Conservation (phyloP, 2,797 vertebrate species). For the Girardinus metallicus region DNA sequence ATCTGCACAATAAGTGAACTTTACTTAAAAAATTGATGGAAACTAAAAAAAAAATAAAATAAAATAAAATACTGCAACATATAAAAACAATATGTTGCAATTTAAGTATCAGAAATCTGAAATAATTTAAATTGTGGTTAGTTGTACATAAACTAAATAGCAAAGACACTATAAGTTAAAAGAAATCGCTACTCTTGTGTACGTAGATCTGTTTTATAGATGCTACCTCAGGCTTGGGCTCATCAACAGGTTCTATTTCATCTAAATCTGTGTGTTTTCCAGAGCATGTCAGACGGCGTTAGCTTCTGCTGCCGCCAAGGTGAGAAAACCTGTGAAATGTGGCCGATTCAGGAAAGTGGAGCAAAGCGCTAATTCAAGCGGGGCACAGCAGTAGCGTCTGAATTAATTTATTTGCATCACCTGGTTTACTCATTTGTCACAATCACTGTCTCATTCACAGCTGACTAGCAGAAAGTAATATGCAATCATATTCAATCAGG, state of each 20-base stretch:
- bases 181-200: background rate
- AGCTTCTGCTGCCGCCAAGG: background rate
- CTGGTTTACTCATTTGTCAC: constrained; percentile 26
- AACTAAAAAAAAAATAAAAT: too few species aligned
- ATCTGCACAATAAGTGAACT: background rate
- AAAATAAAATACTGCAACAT: too few species aligned
- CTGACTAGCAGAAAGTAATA: constrained; percentile 15
- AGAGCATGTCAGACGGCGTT: constrained; percentile 8
- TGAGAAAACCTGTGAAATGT: constrained; percentile 8
- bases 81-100: too few species aligned
- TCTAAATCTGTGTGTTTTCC: constrained; percentile 10
- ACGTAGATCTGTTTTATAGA: background rate
- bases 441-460: constrained; percentile 31
- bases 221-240: background rate
- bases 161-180: background rate
- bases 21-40: background rate
- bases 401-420: constrained; percentile 25
- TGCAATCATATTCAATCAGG: constrained; percentile 25
- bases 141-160: too few species aligned
- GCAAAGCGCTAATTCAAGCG: constrained; percentile 9
- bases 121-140: too few species aligned
- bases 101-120: too few species aligned
- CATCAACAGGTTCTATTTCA: background rate
- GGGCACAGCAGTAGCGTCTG: constrained; percentile 13
- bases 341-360: constrained; percentile 15